These are phyloP conservation scores for Euborellia annulipes DNA, from an alignment of 1,140 invertebrate species.

Conservation along the genomic window DNA sequence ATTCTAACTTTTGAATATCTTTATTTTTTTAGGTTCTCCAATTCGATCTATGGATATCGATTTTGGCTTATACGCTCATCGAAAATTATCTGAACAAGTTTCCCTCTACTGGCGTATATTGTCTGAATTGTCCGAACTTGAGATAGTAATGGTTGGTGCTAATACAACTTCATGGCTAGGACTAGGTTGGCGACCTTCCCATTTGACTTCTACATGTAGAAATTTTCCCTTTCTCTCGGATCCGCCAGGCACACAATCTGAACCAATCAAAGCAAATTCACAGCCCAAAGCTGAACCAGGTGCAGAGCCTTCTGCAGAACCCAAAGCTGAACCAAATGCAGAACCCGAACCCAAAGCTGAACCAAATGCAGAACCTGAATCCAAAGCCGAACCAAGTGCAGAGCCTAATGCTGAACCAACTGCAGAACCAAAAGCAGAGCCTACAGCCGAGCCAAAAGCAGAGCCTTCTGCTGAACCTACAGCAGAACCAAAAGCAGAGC, in stretches of 20 bases:
- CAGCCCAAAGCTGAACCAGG: slow-evolving; percentile 12
- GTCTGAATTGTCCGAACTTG: slow-evolving; percentile 62
- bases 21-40: slow-evolving; percentile 39
- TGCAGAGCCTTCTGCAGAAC: too few relatives aligned
- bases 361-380: slow-evolving; percentile 12
- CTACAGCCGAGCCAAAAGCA: slow-evolving; percentile 14
- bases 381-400: slow-evolving; percentile 15
- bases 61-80: slow-evolving; percentile 46
- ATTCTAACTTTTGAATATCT: too few relatives aligned
- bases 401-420: slow-evolving; percentile 10
- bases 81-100: slow-evolving; percentile 52
- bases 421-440: slow-evolving; percentile 28
- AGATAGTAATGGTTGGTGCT: slow-evolving; percentile 57
- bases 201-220: slow-evolving; percentile 52
- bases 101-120: slow-evolving; percentile 69
- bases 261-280: slow-evolving; percentile 16
- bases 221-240: slow-evolving; percentile 41
- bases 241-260: background rate
- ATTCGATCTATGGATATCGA: slow-evolving; percentile 47
- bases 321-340: slow-evolving; percentile 16
- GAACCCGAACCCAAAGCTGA: slow-evolving; percentile 9
- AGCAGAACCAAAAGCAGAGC: slow-evolving; percentile 23
- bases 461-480: slow-evolving; percentile 28
- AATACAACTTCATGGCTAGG: slow-evolving; percentile 77
- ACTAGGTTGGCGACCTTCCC: slow-evolving; percentile 63